Base-by-base conservation (phyloP, 2,113 vertebrate genomes). In the Conger conger region DNA sequence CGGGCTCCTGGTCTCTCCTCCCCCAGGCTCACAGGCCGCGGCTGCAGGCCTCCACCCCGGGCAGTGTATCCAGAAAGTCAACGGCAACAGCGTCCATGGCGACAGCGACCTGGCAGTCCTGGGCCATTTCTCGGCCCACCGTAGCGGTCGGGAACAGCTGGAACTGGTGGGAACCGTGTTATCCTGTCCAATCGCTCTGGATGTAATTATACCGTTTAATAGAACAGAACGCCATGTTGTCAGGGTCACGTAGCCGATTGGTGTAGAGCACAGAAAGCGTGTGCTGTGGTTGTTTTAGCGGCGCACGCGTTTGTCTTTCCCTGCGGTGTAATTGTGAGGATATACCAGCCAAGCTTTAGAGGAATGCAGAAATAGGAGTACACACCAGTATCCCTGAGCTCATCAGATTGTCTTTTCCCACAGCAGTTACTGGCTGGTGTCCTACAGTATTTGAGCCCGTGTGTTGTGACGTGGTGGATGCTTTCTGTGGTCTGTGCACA, bases 61-160 rank as follows among this genome's bases (percentile, higher is more conserved):
- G 20, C 98, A 99, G 90, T 97, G 97, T 76, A 87, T 99, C 91
- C 92, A 97, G 87, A 99, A 99, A 94, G 97, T 99, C 84, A 99
- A 96, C 11, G 98, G 98, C 54, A 96, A 92, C 93, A 98, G 92
- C 0, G 94, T 98, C 89, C 92, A 91, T 82, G 94, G 87, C 33
- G 95, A 95, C 1, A 92, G 93, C 68, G 94, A 96, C 82, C 68
- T 91, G 0, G 97, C 97, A 4, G 98, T 97, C 87, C 94, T 99
- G 88, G 98, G 99, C 83, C 96, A 99, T 91, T 99, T 99, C 83
- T 93, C 94, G 37, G 96, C 96, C 0, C 97, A 96, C 83, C 94
- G 94, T 80, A 94, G 86, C 40, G 95, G 90, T 81, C 94, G 95
- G 40, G 94, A 97, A 45, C 94, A 95, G 86, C 87, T 83, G 30